Base-by-base conservation (phyloP, 2,113 vertebrate species). In the Anguilla rostrata region DNA sequence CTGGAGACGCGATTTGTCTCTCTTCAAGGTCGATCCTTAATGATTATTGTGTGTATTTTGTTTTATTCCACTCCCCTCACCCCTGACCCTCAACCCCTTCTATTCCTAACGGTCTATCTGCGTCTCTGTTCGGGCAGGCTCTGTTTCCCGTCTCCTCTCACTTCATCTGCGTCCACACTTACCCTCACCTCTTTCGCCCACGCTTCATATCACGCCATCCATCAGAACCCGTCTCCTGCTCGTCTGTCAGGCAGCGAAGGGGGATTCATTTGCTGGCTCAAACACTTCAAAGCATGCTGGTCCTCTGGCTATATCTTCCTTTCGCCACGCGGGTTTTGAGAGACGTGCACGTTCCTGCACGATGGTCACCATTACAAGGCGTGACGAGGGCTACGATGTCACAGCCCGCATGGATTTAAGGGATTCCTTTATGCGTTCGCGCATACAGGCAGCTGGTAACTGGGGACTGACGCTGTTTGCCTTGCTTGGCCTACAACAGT, bases 1-100 rank as follows among this genome's bases (percentile, higher is more conserved):
- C 49, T 53, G 49, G 49, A 14, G 49, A 53, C 49, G 49, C 49
- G 12, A 87, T 82, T 84, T 39, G 16, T 53, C 85, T 87, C 66
- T 41, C 26, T 26, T 66, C 22, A 66, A 66, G 22, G 60, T 20
- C n/a, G n/a, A 29, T 57, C 29, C 39, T 12, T 88, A 79, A 87
- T 85, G 60, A 66, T 20, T 26, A 26, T 66, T 26, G 22, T 5
- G 60, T 26, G 26, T 66, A 66, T 26, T 66, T 26, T 11, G 26
- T 26, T 66, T 26, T 26, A 20, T 5, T 26, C 8, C 16, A 66
- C 0, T 85, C 20, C 20, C 2, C 14, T 85, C 40, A 29, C 66
- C 63, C 43, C 80, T 16, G 9, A 22, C 26, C 71, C 26, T 2
- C 5, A 9, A 1, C 71, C 26, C n/a, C n/a, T 7, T 75, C 26